Evolutionary conservation across 2,113 vertebrate species (phyloP).

Genomic region (Tricholaema leucomelas): DNA sequence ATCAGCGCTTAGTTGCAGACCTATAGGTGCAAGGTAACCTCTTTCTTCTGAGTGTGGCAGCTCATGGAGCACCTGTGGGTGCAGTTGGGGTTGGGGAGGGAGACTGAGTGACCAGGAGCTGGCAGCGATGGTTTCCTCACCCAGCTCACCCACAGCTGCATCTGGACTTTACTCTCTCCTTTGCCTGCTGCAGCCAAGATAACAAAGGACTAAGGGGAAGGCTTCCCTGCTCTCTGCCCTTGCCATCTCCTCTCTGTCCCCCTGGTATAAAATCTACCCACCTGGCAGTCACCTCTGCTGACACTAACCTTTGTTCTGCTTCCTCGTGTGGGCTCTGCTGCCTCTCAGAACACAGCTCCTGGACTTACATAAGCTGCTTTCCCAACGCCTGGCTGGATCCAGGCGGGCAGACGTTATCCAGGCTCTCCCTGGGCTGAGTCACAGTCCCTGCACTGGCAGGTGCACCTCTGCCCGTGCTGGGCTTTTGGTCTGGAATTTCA

Average conservation of each 20-base stretch:
- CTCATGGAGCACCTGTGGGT: neutral
- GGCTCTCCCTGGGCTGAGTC: neutral
- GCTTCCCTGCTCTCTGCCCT: neutral
- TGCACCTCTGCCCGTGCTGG: neutral
- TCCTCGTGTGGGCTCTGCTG: neutral
- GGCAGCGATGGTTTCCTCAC: neutral
- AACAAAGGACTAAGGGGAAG: neutral
- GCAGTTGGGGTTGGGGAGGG: neutral
- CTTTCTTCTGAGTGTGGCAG: neutral
- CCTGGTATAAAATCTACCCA: neutral
- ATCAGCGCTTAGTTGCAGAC: neutral
- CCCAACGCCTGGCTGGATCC: neutral
- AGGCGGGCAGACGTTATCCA: neutral
- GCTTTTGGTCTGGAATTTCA: neutral
- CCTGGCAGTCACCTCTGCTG: neutral
- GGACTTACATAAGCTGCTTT: constrained; percentile 46
- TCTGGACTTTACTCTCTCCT: neutral
- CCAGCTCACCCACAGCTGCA: rapidly evolving
- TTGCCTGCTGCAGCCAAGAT: neutral
- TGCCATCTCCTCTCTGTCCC: neutral
- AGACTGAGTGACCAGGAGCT: neutral
- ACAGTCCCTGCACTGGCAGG: neutral
- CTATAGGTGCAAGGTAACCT: neutral
- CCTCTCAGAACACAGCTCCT: neutral
- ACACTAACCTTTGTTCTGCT: constrained; percentile 21